Evolutionary conservation across 2,888 invertebrate genomes (phyloP).

Genomic region (Andrena flavipes): DNA sequence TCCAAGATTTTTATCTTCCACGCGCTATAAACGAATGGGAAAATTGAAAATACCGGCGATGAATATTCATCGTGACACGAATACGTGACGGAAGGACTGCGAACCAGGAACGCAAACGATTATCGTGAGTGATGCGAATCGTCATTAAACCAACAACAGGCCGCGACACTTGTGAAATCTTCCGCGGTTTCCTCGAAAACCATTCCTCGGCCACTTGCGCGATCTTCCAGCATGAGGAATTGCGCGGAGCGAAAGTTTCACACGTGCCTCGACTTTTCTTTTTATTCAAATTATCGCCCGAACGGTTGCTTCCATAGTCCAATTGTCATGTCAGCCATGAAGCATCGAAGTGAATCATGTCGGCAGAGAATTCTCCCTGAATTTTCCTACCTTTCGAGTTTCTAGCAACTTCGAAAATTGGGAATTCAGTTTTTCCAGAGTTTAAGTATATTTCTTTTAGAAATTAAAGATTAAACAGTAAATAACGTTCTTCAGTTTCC

Average conservation of each 20-base stretch:
- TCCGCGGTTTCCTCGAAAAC: conserved; percentile 22
- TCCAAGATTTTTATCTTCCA: background rate
- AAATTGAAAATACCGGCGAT: conserved; percentile 1
- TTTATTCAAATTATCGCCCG: background rate
- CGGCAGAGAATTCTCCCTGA: background rate
- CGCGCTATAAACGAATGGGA: background rate
- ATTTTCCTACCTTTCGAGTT: too few relatives aligned
- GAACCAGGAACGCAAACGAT: conserved; percentile 3
- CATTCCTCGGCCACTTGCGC: conserved; percentile 14
- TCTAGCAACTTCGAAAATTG: too few relatives aligned
- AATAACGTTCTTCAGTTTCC: too few relatives aligned
- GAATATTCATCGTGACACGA: conserved; percentile 28
- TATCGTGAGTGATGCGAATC: conserved; percentile 37
- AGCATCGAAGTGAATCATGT: background rate
- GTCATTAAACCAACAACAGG: conserved; percentile 45
- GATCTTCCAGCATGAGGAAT: conserved; percentile 10
- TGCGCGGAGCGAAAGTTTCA: conserved; percentile 29
- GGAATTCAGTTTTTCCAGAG: too few relatives aligned
- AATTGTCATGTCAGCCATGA: background rate
- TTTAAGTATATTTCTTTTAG: too few relatives aligned
- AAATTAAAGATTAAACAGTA: too few relatives aligned
- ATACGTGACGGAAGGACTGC: background rate
- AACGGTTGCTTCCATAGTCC: background rate
- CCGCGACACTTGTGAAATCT: conserved; percentile 48
- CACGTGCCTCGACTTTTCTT: conserved; percentile 8